Evolutionary conservation across 2,113 vertebrate genomes (phyloP).

Genomic region (Grammomys dolichurus): DNA sequence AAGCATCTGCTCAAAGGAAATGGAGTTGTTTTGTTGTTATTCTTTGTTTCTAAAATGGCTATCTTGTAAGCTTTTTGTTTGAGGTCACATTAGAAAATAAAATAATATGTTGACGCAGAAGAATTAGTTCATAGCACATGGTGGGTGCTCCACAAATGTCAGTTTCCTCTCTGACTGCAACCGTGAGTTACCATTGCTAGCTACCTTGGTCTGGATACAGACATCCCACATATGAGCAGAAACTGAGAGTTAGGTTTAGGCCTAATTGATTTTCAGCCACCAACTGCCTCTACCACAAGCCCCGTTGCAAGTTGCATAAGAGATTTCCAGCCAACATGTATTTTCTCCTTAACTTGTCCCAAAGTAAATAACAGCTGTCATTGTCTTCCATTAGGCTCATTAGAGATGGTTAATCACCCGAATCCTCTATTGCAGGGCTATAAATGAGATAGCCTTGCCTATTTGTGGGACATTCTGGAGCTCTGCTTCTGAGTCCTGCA

Average conservation of each 20-base stretch:
- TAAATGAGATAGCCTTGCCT: neutral
- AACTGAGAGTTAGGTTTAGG: neutral
- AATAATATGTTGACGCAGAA: neutral
- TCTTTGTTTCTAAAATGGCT: neutral
- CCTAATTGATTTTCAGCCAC: neutral
- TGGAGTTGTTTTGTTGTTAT: neutral
- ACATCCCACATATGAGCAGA: neutral
- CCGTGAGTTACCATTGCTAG: neutral
- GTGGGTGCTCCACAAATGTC: neutral
- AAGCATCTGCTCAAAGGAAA: neutral
- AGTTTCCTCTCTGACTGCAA: neutral
- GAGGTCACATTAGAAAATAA: neutral
- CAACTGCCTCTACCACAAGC: neutral
- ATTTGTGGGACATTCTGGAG: neutral
- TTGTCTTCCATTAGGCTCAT: constrained; percentile 59
- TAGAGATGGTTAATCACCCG: neutral
- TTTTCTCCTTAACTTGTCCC: neutral
- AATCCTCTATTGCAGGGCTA: neutral
- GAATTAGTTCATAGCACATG: neutral
- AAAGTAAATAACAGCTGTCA: constrained; percentile 41
- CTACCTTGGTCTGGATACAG: neutral
- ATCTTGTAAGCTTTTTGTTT: neutral
- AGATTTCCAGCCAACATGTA: neutral
- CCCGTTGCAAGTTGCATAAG: neutral
- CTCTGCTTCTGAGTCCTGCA: neutral